Evolutionary conservation across 2,888 invertebrate species (phyloP), one percentile per base, ranked within the genome.

Genomic region (Mylabris sibirica): DNA sequence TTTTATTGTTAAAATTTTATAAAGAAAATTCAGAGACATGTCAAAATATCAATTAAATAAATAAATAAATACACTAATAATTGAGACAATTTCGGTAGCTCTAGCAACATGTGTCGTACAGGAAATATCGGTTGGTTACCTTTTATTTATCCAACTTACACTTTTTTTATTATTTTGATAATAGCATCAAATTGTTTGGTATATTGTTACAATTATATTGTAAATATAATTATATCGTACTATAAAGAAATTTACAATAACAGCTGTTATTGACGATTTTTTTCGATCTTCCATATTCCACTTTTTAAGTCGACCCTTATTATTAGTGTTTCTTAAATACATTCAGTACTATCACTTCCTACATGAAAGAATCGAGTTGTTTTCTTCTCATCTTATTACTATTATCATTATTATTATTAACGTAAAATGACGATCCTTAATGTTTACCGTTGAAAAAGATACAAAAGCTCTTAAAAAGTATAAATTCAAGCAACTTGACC

Each of bases 401-500:
- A 30, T 8, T 30, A 30, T 30, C 30, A 30, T 30, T 30, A 30
- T 30, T 30, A 30, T 30, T 30, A 30, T 30, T n/a, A n/a, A 30
- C 30, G 30, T 30, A 30, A 30, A 30, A 30, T 30, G 30, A 30
- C 30, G 30, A 38, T 38, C 12, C 12, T 38, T 14, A 20, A 49
- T 49, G 20, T 49, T 49, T 49, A 49, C 20, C 6, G n/a, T 44
- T 44, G 44, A 17, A 8, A 11, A 11, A 11, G 49, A 22, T 49
- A 20, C 3, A 17, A 44, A 44, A 44, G 9, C 20, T 49, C 20
- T 49, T 9, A 49, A 20, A 49, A 60, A 60, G 70, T 71, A 64
- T 70, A 72, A 72, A 73, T 71, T 64, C 64, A 26, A 59, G 59
- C 68, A 72, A 72, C 74, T 75, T 76, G 77, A 76, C 77, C 77